Evolutionary conservation across 2,888 invertebrate genomes (phyloP).

Genomic region (Uropetala carovei): DNA sequence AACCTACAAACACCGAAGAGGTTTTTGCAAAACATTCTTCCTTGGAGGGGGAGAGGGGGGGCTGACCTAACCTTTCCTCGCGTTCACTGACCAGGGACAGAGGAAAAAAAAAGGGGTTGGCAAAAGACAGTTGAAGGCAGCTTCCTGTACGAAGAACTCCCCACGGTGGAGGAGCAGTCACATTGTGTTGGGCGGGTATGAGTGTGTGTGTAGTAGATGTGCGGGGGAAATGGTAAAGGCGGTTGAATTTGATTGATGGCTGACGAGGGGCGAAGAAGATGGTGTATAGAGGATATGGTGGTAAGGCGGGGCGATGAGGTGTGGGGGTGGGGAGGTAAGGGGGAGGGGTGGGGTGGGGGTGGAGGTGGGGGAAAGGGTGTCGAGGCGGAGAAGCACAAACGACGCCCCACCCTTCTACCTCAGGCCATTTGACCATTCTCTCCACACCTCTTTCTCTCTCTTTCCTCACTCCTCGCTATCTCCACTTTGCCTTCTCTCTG

Average conservation of each 20-base stretch:
- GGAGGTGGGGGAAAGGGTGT: neutral
- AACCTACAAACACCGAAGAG: neutral
- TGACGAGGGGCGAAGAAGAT: no score
- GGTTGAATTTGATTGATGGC: slow-evolving; percentile 30
- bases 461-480: neutral
- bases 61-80: slow-evolving; percentile 22
- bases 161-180: neutral
- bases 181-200: neutral
- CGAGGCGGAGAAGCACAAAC: neutral
- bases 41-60: no score
- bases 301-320: neutral
- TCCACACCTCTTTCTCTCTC: neutral
- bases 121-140: slow-evolving; percentile 9
- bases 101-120: slow-evolving; percentile 1
- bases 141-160: neutral
- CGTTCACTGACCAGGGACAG: slow-evolving; percentile 13
- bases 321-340: neutral
- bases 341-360: neutral
- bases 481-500: no score
- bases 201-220: no score
- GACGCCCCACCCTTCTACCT: neutral
- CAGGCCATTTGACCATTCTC: neutral
- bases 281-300: neutral
- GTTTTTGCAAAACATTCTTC: slow-evolving; percentile 19
- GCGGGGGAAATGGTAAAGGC: neutral